Evolutionary conservation across 2,797 vertebrate genomes (phyloP), one percentile per base, ranked within the genome.

Genomic region (Trematomus bernacchii): DNA sequence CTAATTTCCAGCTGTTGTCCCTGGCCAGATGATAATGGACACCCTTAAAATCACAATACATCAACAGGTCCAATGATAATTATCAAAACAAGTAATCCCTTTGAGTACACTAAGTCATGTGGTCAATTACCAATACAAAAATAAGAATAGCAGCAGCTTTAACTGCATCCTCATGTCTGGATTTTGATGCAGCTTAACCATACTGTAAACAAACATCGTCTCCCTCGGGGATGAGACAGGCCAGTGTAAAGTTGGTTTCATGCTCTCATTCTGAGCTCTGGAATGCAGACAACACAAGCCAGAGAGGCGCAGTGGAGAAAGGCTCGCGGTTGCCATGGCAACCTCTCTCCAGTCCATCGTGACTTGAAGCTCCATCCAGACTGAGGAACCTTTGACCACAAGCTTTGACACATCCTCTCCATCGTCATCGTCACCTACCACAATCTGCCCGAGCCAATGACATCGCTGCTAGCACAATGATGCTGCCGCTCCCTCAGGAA

Each of bases 281-380:
- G 85, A 81, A 83, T 87, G 84, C 90, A 84, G 78, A 82, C 85
- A 83, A 85, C 76, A 75, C 72, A 15, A 53, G 73, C 21, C 4
- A 76, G 71, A 55, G 23, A 85, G 77, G 85, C 13, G 55, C 76
- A 84, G 79, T 63, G 73, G 78, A 85, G 74, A 82, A 81, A 86
- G 85, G 81, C 83, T 85, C 16, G 6, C 0, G 75, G 93, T 93
- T 93, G 77, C 88, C 85, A 90, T 90, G 87, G 91, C 57, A 92
- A 92, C 89, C 76, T 42, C 79, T 82, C 73, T 77, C 80, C 64
- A 42, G 66, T 91, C 89, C 88, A 88, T 78, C 58, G 78, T 86
- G 86, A 91, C 84, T 91, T 69, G 87, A 89, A 82, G 82, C 79
- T 86, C 76, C 85, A 37, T 88, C 72, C 79, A 88, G 84, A 83